Base-by-base conservation (phyloP, 2,797 vertebrate species). In the Jordanella pulchra region DNA sequence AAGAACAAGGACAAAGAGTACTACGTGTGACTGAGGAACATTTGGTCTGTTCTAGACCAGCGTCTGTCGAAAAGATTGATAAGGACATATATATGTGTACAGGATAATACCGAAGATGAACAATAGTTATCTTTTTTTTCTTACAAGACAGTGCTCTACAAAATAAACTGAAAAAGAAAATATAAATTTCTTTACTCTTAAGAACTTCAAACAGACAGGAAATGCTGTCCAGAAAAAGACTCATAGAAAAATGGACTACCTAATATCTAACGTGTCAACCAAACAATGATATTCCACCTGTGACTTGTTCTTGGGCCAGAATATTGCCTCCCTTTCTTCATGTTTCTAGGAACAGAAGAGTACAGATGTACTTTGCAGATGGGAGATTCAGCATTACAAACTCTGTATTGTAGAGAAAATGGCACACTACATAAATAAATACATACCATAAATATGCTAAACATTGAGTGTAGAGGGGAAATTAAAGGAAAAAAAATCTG, bases 1-100 rank as follows among this genome's bases (percentile, higher is more conserved):
- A 99, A 99, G 94, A 98, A 98, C 94, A 99, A 99, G 95, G 97
- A 99, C 94, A 99, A 98, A 92, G 98, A 99, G 91, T 99, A 99
- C 91, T 99, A 99, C 44, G 98, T 99, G 95, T 99, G 97, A 99
- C 96, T 89, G 85, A 92, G 71, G 77, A 71, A 72, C 65, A 66
- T 72, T 71, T 85, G 91, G 88, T 89, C 85, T 82, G 64, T 72
- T 61, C 63, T 58, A 60, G 89, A 79, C 82, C 86, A 92, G 90
- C 93, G 74, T 91, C 90, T 93, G 67, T 72, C 42, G 35, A 84
- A 90, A 81, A 87, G 90, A 91, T 84, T 86, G 87, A 94, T 84
- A 75, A 88, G 90, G 87, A 94, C 92, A 93, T 83, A 78, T 80
- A 95, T 94, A 87, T 93, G 92, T 97, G 96, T 97, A 93, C 89